These are phyloP conservation scores for Drosophila barbarae DNA, from an alignment of 2,888 invertebrate genomes.

Conservation along the genomic window DNA sequence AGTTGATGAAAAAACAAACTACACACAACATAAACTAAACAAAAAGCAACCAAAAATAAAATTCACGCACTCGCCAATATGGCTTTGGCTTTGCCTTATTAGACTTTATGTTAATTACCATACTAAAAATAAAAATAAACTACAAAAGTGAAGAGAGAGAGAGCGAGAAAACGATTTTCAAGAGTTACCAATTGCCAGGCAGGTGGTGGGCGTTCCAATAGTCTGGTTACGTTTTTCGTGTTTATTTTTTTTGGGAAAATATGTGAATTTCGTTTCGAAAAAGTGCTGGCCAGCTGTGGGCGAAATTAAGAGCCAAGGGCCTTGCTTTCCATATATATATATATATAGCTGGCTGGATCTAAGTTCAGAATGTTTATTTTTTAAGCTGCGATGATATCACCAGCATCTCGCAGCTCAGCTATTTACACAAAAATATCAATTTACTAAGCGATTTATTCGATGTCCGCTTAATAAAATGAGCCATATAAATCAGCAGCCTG, in stretches of 20 bases:
- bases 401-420: not conserved
- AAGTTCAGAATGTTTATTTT: conserved; percentile 16
- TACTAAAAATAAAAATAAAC: conserved; percentile 53
- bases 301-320: conserved; percentile 26
- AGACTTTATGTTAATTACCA: conserved; percentile 66
- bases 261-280: conserved; percentile 11
- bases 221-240: conserved; percentile 26
- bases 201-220: conserved; percentile 27
- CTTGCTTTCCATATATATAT: conserved; percentile 10
- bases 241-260: conserved; percentile 24
- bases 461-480: conserved; percentile 45
- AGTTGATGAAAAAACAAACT: conserved; percentile 10
- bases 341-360: conserved; percentile 6
- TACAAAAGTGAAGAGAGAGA: not conserved
- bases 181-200: conserved; percentile 35
- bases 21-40: conserved; percentile 8
- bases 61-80: conserved; percentile 48
- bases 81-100: conserved; percentile 59
- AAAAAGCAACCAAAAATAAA: conserved; percentile 28
- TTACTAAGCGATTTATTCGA: conserved; percentile 39
- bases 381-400: conserved; percentile 20
- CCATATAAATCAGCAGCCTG: conserved; percentile 41
- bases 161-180: conserved; percentile 23
- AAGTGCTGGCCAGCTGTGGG: conserved; percentile 18
- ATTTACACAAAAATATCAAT: conserved; percentile 32